Conservation (phyloP, 2,888 invertebrate genomes). For the Cephus rjabovi region DNA sequence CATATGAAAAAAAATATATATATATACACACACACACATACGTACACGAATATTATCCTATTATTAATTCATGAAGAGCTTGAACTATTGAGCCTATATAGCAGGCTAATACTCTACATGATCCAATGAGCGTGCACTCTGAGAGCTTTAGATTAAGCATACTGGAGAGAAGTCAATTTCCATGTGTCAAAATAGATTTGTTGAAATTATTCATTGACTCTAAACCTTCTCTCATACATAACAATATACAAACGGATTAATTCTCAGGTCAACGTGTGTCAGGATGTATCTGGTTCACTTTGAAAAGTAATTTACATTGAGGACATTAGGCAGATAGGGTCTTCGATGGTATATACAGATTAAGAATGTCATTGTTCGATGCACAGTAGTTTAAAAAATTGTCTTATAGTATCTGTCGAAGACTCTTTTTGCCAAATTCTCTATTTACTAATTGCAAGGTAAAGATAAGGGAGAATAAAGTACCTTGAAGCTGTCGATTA, state of each 20-base stretch:
- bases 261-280: neutral
- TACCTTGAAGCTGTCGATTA: slow-evolving; percentile 83
- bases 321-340: neutral
- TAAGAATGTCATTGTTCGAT: neutral
- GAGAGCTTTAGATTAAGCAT: neutral
- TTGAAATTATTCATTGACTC: neutral
- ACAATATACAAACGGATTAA: neutral
- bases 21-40: neutral
- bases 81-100: neutral
- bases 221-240: neutral
- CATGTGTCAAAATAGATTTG: neutral
- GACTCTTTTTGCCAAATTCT: neutral
- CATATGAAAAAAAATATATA: neutral
- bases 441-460: neutral
- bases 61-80: neutral
- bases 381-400: neutral
- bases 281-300: neutral
- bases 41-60: neutral
- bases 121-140: neutral
- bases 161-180: neutral
- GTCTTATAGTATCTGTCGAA: neutral
- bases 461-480: slow-evolving; percentile 27
- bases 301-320: neutral
- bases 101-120: neutral
- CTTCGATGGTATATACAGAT: neutral